These are phyloP conservation scores for Papilio helenus DNA, from an alignment of 1,140 invertebrate genomes.

Conservation along the genomic window DNA sequence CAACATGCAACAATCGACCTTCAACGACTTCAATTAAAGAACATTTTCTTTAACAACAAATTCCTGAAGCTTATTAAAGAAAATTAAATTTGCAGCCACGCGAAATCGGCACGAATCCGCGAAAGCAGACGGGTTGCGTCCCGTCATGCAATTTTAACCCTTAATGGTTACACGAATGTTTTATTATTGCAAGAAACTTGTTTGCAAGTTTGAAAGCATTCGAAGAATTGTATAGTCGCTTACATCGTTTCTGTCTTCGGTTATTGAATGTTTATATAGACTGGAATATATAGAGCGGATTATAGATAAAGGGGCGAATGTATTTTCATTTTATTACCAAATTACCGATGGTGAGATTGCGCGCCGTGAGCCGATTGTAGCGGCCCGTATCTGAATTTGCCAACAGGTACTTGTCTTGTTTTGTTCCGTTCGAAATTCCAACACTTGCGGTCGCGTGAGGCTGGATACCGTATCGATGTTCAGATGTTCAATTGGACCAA, in stretches of 20 bases:
- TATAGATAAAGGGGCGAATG: slow-evolving; percentile 77
- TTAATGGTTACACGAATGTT: slow-evolving; percentile 54
- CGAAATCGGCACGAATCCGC: slow-evolving; percentile 76
- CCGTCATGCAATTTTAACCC: slow-evolving; percentile 58
- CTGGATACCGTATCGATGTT: slow-evolving; percentile 42
- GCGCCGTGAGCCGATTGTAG: slow-evolving; percentile 64
- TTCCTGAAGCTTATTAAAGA: slow-evolving; percentile 76
- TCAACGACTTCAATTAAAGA: slow-evolving; percentile 51
- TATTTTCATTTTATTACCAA: slow-evolving; percentile 83
- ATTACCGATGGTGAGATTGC: slow-evolving; percentile 81
- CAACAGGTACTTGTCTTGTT: slow-evolving; percentile 79
- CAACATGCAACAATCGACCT: slow-evolving; percentile 48
- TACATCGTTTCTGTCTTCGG: slow-evolving; percentile 50
- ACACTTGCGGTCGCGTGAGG: slow-evolving; percentile 56
- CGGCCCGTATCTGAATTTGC: slow-evolving; percentile 73
- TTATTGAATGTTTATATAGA: slow-evolving; percentile 73
- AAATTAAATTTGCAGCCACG: slow-evolving; percentile 82
- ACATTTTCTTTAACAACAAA: slow-evolving; percentile 43
- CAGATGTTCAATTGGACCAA: slow-evolving; percentile 32
- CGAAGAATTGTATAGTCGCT: slow-evolving; percentile 52
- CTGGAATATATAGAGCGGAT: slow-evolving; percentile 76
- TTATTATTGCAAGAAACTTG: slow-evolving; percentile 42
- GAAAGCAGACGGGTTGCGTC: slow-evolving; percentile 58
- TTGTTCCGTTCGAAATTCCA: slow-evolving; percentile 68
- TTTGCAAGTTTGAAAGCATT: slow-evolving; percentile 46